These are phyloP conservation scores for Clarias pachynema DNA, from an alignment of 2,797 vertebrate genomes.

Conservation along the genomic window DNA sequence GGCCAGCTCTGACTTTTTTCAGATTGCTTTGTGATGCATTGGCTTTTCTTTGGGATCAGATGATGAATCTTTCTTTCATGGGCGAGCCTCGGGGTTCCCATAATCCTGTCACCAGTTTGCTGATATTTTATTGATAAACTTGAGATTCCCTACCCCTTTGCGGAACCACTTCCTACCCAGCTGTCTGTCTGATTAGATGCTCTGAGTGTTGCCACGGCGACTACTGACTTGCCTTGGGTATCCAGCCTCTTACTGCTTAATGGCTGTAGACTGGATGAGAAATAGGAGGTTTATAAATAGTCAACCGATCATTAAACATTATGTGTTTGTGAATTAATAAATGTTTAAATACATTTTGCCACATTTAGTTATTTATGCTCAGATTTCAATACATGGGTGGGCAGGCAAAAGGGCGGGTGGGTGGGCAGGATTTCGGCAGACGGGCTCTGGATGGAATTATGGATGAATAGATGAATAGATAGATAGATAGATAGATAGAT, in stretches of 20 bases:
- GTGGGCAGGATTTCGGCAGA: too few relatives aligned
- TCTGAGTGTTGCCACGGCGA: slow-evolving; percentile 9
- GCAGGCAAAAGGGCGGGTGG: too few relatives aligned
- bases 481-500: not conserved
- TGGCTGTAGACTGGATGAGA: not conserved
- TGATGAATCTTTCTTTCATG: too few relatives aligned
- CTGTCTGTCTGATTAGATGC: not conserved
- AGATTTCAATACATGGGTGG: not conserved
- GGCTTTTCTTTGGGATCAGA: too few relatives aligned
- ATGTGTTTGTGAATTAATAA: not conserved
- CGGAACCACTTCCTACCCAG: not conserved
- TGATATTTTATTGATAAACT: not conserved
- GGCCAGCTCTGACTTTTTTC: too few relatives aligned
- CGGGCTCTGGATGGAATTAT: too few relatives aligned
- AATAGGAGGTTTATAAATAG: not conserved
- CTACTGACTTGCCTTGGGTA: not conserved
- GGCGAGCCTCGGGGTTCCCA: too few relatives aligned
- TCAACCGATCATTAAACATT: not conserved
- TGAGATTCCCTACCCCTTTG: not conserved
- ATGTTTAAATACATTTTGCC: not conserved
- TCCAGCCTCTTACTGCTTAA: not conserved
- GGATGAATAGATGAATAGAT: too few relatives aligned
- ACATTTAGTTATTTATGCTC: not conserved
- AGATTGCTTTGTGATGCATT: too few relatives aligned
- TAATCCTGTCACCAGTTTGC: too few relatives aligned